Evolutionary conservation across 2,113 vertebrate species (phyloP), one percentile per base, ranked within the genome.

Genomic region (Clarias batrachus): DNA sequence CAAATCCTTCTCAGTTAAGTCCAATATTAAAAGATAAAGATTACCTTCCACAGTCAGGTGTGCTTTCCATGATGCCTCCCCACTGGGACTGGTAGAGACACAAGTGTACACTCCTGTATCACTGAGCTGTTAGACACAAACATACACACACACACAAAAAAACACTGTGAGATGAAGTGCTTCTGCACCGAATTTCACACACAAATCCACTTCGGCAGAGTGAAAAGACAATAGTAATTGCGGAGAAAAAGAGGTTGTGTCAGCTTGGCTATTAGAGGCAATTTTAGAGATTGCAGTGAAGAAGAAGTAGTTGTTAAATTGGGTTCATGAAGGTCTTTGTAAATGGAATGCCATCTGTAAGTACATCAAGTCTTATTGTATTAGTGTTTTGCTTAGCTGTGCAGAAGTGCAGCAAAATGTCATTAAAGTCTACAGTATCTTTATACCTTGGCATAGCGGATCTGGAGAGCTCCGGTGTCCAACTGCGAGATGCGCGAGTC

Each of bases 41-140:
- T 62, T 96, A 99, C 98, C 98, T 96, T 99, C 97, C 66, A 99
- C 96, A 91, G 98, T 97, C 84, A 99, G 95, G 93, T 95, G 96
- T 0, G 98, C 96, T 41, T 96, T 99, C 98, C 98, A 99, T 0
- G 97, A 96, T 1, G 98, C 98, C 90, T 99, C 98, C 0, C 98
- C 98, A 0, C 97, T 99, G 70, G 97, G 96, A 25, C 97, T 98
- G 37, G 98, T 98, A 60, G 97, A 97, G 1, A 96, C 96, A 93
- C 98, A 99, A 88, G 97, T 97, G 93, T 99, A 99, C 74, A 95
- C 94, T 83, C 98, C 98, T 0, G 96, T 97, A 93, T 99, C 97
- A 0, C 97, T 96, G 88, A 99, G 95, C 98, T 99, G 94, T 86
- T 85, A 2, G 63, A 70, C 11, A 68, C 62, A 86, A 73, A 87